A percentile compares a stretch with the other conserved stretches of the same genome.
phyloP scores from a whole-genome alignment of 1,140 invertebrate genomes.

The Neodiprion fabricii region DNA sequence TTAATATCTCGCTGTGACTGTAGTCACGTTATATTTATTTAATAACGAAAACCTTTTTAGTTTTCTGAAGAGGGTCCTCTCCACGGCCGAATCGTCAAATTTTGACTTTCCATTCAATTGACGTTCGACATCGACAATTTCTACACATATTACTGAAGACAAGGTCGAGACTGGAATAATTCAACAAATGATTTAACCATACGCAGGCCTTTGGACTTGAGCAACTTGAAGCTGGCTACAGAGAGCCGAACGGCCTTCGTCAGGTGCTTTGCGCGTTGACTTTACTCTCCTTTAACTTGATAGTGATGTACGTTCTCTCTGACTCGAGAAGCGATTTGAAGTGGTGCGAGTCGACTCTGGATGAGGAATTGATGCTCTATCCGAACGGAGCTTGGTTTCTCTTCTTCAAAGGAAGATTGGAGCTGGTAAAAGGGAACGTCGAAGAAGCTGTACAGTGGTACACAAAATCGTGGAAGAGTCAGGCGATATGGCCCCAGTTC shows the following conservation, averaged over 20 bases:
- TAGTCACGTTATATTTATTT: too few relatives aligned
- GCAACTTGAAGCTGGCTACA: conserved; percentile 76
- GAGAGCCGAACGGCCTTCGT: conserved; percentile 74
- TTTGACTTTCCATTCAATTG: not conserved
- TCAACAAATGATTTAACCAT: conserved; percentile 25
- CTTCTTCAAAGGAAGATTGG: conserved; percentile 87
- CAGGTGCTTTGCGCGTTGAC: conserved; percentile 87
- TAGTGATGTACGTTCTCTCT: conserved; percentile 83
- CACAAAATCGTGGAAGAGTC: conserved; percentile 83
- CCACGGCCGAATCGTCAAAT: not conserved
- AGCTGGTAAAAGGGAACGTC: conserved; percentile 83
- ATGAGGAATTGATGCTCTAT: conserved; percentile 74
- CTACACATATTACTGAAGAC: too few relatives aligned
- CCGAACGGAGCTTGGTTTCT: conserved; percentile 91
- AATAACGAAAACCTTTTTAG: too few relatives aligned
- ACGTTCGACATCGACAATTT: too few relatives aligned
- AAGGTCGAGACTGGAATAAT: too few relatives aligned
- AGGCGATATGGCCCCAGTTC: conserved; percentile 90
- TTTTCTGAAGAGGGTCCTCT: too few relatives aligned
- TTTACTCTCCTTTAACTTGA: conserved; percentile 83
- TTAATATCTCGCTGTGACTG: too few relatives aligned
- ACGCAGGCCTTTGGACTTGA: conserved; percentile 74
- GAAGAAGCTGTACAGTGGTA: conserved; percentile 80
- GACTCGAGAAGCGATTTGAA: conserved; percentile 80
- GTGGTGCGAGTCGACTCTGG: conserved; percentile 76